These are phyloP conservation scores for Pristionchus fissidentatus DNA, from an alignment of 2,888 invertebrate species.

Conservation along the genomic window DNA sequence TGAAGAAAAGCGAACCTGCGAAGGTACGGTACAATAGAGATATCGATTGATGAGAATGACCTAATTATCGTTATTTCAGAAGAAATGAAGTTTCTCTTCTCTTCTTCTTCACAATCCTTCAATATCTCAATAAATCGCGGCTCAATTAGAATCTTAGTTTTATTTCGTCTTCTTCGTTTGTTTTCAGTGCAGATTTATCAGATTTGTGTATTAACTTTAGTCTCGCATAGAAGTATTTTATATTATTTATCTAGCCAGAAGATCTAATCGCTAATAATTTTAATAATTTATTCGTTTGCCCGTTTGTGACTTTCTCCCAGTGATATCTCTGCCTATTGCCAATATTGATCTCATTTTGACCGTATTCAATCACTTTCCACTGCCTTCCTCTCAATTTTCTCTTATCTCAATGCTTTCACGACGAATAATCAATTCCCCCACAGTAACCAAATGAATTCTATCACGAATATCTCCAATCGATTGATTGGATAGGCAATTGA, in stretches of 20 bases:
- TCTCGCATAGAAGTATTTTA: conserved; percentile 6
- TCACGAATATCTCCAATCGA: background rate
- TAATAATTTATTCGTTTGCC: background rate
- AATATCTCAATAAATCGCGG: background rate
- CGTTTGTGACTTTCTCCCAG: conserved; percentile 4
- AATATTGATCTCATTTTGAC: conserved; percentile 18
- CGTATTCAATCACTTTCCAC: background rate
- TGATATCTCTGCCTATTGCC: conserved; percentile 13
- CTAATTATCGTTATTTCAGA: conserved; percentile 4
- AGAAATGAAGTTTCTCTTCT: background rate
- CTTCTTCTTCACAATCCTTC: too few species aligned
- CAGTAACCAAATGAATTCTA: conserved; percentile 22
- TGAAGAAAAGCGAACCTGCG: conserved; percentile 61
- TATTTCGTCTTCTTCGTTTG: background rate
- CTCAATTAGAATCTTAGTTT: conserved; percentile 14
- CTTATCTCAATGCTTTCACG: conserved; percentile 12
- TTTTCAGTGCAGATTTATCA: background rate
- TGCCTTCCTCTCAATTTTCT: background rate
- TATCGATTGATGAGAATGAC: background rate
- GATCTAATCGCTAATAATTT: conserved; percentile 21
- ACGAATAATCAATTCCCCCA: background rate
- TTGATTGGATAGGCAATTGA: conserved; percentile 21
- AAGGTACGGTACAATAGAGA: conserved; percentile 45
- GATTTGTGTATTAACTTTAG: conserved; percentile 22
- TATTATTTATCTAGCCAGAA: background rate